These are phyloP conservation scores for Leptogaster cylindrica DNA, from an alignment of 2,888 invertebrate genomes.

Conservation along the genomic window DNA sequence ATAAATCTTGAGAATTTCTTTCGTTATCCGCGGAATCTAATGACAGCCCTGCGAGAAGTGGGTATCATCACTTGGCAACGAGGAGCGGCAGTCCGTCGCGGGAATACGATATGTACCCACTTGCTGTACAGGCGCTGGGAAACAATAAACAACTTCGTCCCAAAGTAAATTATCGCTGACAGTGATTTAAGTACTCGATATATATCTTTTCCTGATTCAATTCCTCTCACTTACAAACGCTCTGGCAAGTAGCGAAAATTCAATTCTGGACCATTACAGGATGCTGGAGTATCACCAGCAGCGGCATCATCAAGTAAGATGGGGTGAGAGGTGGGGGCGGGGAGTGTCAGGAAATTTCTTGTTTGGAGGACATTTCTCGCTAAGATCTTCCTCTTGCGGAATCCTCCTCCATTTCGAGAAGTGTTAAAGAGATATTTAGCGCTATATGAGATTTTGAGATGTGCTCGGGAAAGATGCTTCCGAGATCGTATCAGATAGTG, in stretches of 20 bases:
- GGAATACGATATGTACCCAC: background rate
- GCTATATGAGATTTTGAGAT: constrained; percentile 23
- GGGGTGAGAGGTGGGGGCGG: background rate
- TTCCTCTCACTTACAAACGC: constrained; percentile 10
- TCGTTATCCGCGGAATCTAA: constrained; percentile 18
- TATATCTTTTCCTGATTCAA: constrained; percentile 46
- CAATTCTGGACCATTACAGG: constrained; percentile 27
- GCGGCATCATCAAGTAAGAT: too few species aligned
- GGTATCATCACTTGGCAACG: too few species aligned
- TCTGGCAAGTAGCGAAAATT: constrained; percentile 34
- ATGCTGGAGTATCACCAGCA: too few species aligned
- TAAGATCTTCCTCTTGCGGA: background rate
- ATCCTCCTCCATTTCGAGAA: background rate
- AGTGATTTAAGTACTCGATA: constrained; percentile 47
- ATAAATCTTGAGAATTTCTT: constrained; percentile 33
- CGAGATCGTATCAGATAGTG: background rate
- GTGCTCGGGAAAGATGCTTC: background rate
- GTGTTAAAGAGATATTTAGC: background rate
- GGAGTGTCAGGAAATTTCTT: background rate
- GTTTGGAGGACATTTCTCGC: constrained; percentile 8
- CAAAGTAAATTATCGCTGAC: constrained; percentile 46
- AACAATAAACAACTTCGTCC: constrained; percentile 43
- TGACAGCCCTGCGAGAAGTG: constrained; percentile 12
- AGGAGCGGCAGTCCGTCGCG: too few species aligned
- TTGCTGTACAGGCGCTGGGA: constrained; percentile 13